Base-by-base conservation (phyloP, 92 coral and sea anemone species). In the Scolanthus callimorphus region DNA sequence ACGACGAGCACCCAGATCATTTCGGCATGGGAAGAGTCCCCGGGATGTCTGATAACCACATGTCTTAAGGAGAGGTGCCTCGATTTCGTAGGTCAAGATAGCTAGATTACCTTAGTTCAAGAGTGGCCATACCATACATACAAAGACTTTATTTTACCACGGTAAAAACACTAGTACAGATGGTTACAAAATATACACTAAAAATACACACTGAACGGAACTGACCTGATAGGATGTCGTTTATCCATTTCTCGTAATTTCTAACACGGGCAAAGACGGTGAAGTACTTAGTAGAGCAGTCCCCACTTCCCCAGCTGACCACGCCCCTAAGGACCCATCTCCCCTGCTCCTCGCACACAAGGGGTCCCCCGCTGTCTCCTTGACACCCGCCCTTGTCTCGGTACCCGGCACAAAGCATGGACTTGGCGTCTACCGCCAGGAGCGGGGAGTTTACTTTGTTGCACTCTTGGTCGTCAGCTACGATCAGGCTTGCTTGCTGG, bases 331-430 rank as follows among this genome's bases (percentile, higher is more conserved):
- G 70, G 20, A 83, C 74, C 89, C 89, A 90, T 41, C 78, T 64
- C 3, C 91, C 83, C 23, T 62, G 60, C 47, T 90, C 97, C 48
- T 83, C 66, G 46, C 97, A 90, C 44, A 81, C 97, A 39, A 85
- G 80, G 20, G 97, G 97, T 11, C 97, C 94, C 1, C 97, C 94
- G 31, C 94, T 85, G 67, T 90, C 97, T 6, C 97, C 97, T 53
- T 78, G 60, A 68, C 90, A 84, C 24, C 90, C 90, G 67, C 90
- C 84, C 23, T 49, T 26, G 2, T 21, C 9, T 9, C 25, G 25
- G 1, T 50, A 8, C 0, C 75, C 75, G 17, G 75, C 81, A 38
- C 86, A 80, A 3, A 74, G 17, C 81, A 74, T 74, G 44, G 74
- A 29, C 17, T 50, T 55, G 44, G 39, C 29, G 46, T 74, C 81